Evolutionary conservation across 2,113 vertebrate genomes (phyloP).

Genomic region (Syrmaticus mikado): DNA sequence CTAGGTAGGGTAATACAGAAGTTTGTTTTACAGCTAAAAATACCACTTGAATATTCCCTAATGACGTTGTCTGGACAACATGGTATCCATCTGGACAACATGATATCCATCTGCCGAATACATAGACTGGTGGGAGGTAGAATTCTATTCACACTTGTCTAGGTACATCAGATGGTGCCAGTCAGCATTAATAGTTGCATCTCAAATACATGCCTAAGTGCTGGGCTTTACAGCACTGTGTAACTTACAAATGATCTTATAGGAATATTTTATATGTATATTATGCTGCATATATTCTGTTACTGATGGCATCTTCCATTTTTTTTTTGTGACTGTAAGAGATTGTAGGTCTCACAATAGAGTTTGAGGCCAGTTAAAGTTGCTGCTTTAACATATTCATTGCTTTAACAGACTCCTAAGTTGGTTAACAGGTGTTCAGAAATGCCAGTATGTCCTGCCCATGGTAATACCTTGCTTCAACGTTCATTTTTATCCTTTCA

Average conservation of each 20-base stretch:
- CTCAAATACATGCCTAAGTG: neutral
- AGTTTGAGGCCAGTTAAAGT: neutral
- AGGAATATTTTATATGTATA: neutral
- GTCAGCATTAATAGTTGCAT: neutral
- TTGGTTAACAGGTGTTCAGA: constrained; percentile 4
- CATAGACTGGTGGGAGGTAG: neutral
- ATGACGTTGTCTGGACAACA: neutral
- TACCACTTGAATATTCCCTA: neutral
- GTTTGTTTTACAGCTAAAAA: neutral
- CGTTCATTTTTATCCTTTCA: neutral
- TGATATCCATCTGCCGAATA: neutral
- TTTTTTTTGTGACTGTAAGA: neutral
- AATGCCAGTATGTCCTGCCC: neutral
- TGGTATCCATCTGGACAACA: neutral
- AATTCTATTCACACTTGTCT: neutral
- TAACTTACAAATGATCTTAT: neutral
- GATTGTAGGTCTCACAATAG: neutral
- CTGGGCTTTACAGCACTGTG: neutral
- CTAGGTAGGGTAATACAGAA: neutral
- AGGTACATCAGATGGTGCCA: neutral
- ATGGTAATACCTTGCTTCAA: neutral
- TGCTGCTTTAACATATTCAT: neutral
- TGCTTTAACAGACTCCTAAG: neutral
- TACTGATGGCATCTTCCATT: neutral
- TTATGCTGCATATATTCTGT: constrained; percentile 27